phyloP scores from a whole-genome alignment of 2,113 vertebrate species.

The Panurus biarmicus region DNA sequence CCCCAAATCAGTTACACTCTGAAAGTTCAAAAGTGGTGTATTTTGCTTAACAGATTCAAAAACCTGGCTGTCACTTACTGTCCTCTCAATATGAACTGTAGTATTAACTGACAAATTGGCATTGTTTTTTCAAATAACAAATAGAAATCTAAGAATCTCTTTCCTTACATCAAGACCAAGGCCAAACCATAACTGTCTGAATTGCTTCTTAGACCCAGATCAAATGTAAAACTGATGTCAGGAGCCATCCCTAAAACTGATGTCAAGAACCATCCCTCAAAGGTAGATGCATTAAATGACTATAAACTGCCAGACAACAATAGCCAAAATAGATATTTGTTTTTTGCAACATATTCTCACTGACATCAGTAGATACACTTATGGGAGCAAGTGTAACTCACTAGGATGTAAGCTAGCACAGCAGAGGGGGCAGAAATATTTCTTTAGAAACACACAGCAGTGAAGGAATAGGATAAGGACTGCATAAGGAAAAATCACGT shows the following conservation, averaged over 20 bases:
- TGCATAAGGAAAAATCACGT: background rate
- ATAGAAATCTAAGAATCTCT: background rate
- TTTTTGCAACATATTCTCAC: background rate
- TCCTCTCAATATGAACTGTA: background rate
- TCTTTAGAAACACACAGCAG: background rate
- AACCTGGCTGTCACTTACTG: background rate
- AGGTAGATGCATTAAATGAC: background rate
- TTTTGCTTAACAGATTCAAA: background rate
- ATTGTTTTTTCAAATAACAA: background rate
- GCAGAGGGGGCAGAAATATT: background rate
- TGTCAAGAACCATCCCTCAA: background rate
- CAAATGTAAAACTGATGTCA: background rate
- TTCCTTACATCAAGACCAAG: background rate
- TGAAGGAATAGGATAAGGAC: background rate
- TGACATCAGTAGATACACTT: background rate
- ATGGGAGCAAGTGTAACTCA: background rate
- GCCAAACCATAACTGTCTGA: background rate
- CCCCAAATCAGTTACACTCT: background rate
- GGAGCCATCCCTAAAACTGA: background rate
- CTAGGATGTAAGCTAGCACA: background rate
- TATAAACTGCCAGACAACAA: background rate
- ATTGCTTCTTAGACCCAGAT: background rate
- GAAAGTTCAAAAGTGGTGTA: background rate
- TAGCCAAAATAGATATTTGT: background rate
- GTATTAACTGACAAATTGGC: background rate